Conservation (phyloP, 1,140 invertebrate genomes). For the Drosophila gunungcola region DNA sequence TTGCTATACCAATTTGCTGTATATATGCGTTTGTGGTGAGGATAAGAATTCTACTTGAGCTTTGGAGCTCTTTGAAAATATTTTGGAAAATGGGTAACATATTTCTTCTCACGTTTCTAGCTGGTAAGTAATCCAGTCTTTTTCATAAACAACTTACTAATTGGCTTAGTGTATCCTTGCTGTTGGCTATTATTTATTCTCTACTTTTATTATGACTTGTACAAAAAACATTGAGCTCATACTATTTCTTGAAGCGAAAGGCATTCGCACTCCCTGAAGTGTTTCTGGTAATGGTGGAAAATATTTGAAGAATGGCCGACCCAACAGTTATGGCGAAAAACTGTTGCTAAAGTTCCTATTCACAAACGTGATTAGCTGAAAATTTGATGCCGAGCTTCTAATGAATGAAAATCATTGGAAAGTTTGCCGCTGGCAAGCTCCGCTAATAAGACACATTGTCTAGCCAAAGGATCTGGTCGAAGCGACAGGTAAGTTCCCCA, state of each 20-base stretch:
- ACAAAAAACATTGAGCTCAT: background rate
- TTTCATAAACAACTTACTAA: background rate
- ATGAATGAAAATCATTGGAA: conserved; percentile 75
- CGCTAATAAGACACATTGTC: conserved; percentile 79
- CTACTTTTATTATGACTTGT: background rate
- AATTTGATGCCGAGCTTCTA: conserved; percentile 49
- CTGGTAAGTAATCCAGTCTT: background rate
- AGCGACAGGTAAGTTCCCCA: conserved; percentile 40
- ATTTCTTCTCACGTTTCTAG: background rate
- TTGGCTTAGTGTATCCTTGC: background rate
- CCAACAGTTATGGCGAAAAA: conserved; percentile 21
- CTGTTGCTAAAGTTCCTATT: conserved; percentile 53
- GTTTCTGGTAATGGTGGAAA: background rate
- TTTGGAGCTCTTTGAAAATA: background rate
- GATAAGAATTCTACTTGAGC: background rate
- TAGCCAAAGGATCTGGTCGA: conserved; percentile 29
- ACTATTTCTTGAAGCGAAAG: background rate
- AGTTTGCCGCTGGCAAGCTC: conserved; percentile 44
- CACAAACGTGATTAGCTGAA: conserved; percentile 59
- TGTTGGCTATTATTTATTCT: background rate
- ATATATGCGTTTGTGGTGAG: background rate
- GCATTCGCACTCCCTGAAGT: background rate
- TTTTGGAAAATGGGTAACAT: background rate
- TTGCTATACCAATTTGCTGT: background rate
- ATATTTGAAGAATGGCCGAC: background rate